These are phyloP conservation scores for Equus quagga DNA, from an alignment of 2,113 vertebrate species.

Conservation along the genomic window DNA sequence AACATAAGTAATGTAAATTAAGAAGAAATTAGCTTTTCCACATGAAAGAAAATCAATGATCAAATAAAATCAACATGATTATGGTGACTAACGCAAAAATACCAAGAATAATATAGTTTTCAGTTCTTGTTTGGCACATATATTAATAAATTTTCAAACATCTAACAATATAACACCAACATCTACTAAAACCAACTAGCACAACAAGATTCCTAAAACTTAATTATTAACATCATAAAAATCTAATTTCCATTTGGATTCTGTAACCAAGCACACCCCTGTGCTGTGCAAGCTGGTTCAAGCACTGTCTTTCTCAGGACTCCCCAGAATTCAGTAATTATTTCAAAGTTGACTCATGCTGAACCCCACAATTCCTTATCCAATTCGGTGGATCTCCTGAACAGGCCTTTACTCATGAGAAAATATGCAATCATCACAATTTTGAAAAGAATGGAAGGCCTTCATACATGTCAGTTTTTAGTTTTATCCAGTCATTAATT, in stretches of 20 bases:
- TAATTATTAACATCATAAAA: constrained; percentile 81
- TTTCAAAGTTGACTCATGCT: constrained; percentile 32
- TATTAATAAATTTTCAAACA: constrained; percentile 77
- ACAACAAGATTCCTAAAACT: constrained; percentile 77
- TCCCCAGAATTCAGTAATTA: constrained; percentile 17
- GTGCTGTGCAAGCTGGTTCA: neutral
- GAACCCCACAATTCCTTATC: constrained; percentile 47
- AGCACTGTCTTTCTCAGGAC: constrained; percentile 44
- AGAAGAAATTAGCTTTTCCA: constrained; percentile 69
- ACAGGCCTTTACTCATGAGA: constrained; percentile 60
- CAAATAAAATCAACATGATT: constrained; percentile 81
- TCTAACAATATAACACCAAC: constrained; percentile 58
- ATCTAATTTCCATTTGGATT: constrained; percentile 56
- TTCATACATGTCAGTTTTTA: constrained; percentile 93
- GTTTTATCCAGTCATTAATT: constrained; percentile 92
- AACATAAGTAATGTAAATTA: constrained; percentile 41
- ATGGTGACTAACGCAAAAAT: constrained; percentile 76
- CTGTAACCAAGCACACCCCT: constrained; percentile 35
- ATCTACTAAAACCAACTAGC: constrained; percentile 74
- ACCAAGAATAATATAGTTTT: constrained; percentile 75
- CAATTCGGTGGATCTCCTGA: constrained; percentile 62
- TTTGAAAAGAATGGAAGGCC: constrained; percentile 90
- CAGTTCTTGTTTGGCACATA: constrained; percentile 74
- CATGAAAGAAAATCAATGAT: constrained; percentile 55
- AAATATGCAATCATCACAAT: constrained; percentile 85